Evolutionary conservation across 2,888 invertebrate species (phyloP).

Genomic region (Tethea ocularis): DNA sequence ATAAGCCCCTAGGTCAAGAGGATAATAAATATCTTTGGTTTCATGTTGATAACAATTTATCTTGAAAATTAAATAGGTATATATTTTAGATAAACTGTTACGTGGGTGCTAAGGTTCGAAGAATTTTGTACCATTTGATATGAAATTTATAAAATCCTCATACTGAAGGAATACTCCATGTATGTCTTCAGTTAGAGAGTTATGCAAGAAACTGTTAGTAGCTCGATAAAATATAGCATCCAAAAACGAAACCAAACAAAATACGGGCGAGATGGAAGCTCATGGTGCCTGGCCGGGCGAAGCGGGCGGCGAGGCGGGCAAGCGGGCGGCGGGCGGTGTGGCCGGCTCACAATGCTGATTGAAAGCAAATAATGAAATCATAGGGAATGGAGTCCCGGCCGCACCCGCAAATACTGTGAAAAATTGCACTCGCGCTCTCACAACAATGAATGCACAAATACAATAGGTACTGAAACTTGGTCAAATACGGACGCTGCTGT

Average conservation of each 20-base stretch:
- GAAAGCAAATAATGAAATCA: slow-evolving; percentile 84
- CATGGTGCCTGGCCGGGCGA: slow-evolving; percentile 32
- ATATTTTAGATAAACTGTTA: not conserved
- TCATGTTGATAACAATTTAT: not conserved
- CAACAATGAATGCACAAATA: slow-evolving; percentile 61
- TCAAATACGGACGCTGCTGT: slow-evolving; percentile 16
- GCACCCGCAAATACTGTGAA: slow-evolving; percentile 74
- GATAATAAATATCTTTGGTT: not conserved
- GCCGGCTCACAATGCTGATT: slow-evolving; percentile 80
- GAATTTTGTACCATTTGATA: not conserved
- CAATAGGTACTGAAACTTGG: slow-evolving; percentile 35
- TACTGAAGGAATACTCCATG: no score
- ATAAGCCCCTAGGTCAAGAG: not conserved
- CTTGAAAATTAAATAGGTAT: not conserved
- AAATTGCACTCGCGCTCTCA: slow-evolving; percentile 66
- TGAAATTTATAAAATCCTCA: no score
- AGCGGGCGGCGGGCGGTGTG: slow-evolving; percentile 28
- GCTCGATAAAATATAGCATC: slow-evolving; percentile 76
- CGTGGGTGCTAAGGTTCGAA: not conserved
- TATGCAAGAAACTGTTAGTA: slow-evolving; percentile 20
- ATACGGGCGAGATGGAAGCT: slow-evolving; percentile 63
- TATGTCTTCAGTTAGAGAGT: no score
- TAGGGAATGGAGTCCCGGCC: slow-evolving; percentile 66
- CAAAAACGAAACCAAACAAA: slow-evolving; percentile 62
- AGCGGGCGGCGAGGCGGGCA: slow-evolving; percentile 20